A percentile compares a stretch with the other conserved stretches of the same genome.
phyloP scores from a whole-genome alignment of 2,113 vertebrate species.

The Megaceryle torquata region DNA sequence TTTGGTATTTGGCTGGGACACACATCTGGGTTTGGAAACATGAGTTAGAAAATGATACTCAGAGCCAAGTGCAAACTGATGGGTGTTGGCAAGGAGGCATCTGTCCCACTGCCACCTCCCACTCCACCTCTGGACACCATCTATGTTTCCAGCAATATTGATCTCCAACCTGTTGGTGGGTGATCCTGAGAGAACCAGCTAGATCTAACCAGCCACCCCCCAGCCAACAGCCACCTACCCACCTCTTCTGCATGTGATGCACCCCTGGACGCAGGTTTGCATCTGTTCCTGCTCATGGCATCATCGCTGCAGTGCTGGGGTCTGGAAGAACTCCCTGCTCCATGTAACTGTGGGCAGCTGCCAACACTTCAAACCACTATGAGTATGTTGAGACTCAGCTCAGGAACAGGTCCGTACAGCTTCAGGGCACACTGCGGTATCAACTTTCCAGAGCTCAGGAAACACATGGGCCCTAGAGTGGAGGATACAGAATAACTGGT shows the following conservation, averaged over 20 bases:
- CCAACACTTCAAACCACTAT: not conserved
- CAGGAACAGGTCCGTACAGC: not conserved
- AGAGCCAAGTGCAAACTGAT: not conserved
- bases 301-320: accelerated
- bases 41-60: not conserved
- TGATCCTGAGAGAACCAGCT: not conserved
- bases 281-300: not conserved
- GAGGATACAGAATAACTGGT: not conserved
- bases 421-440: not conserved
- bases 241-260: not conserved
- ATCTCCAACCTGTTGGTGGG: not conserved
- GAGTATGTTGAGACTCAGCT: not conserved
- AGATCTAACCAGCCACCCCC: not conserved
- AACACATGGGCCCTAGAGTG: not conserved
- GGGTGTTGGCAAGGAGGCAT: not conserved
- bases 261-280: not conserved
- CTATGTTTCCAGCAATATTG: not conserved
- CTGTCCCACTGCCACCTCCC: not conserved
- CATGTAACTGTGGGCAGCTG: not conserved
- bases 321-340: not conserved
- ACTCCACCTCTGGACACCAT: not conserved
- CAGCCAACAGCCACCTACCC: not conserved
- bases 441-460: not conserved
- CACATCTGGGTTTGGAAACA: not conserved
- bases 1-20: not conserved